phyloP scores from a whole-genome alignment of 2,888 invertebrate species.

The Chrysolina americana region DNA sequence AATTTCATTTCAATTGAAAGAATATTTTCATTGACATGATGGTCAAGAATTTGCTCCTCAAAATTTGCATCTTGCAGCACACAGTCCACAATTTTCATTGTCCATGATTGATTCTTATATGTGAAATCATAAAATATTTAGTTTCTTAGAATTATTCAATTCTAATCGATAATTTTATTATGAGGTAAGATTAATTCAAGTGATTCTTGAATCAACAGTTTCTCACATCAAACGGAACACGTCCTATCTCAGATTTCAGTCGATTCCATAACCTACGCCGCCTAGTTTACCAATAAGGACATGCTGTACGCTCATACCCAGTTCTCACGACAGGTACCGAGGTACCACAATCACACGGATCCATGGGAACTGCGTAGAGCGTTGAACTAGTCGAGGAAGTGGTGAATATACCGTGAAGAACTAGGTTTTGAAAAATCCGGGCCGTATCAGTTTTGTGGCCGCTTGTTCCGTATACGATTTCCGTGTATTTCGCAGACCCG shows the following conservation, averaged over 20 bases:
- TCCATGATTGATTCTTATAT: too few relatives aligned
- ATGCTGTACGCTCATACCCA: constrained; percentile 33
- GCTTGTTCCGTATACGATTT: constrained; percentile 55
- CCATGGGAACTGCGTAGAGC: constrained; percentile 50
- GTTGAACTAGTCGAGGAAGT: constrained; percentile 63
- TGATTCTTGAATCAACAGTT: background rate
- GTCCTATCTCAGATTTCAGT: constrained; percentile 8
- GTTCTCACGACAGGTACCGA: constrained; percentile 51
- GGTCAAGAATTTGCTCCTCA: too few relatives aligned
- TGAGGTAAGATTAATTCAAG: too few relatives aligned
- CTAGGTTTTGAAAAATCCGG: constrained; percentile 50
- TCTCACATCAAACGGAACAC: background rate
- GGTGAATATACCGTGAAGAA: constrained; percentile 60
- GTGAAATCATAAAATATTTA: too few relatives aligned
- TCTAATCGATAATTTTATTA: too few relatives aligned
- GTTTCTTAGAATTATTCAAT: too few relatives aligned
- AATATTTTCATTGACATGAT: too few relatives aligned
- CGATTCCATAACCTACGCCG: constrained; percentile 34
- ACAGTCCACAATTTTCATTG: too few relatives aligned
- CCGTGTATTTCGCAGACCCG: constrained; percentile 29
- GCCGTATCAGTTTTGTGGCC: constrained; percentile 42
- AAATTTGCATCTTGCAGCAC: too few relatives aligned
- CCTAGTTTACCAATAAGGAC: constrained; percentile 39
- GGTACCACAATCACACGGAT: constrained; percentile 36
- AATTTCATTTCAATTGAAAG: too few relatives aligned